Evolutionary conservation across 1,140 invertebrate genomes (phyloP).

Genomic region (Acromyrmex heyeri): DNA sequence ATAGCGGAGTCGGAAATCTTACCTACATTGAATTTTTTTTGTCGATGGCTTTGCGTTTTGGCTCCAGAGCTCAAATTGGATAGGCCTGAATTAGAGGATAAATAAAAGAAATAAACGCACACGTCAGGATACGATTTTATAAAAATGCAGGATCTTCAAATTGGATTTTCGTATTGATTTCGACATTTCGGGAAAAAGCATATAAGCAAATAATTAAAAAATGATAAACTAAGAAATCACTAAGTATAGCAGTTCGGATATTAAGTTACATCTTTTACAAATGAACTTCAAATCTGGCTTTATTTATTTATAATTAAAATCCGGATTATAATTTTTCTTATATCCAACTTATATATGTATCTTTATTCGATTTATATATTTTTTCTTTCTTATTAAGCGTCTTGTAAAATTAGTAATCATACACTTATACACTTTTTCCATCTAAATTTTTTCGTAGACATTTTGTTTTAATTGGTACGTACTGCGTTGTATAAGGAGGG

Average conservation of each 20-base stretch:
- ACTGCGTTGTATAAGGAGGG: conserved; percentile 27
- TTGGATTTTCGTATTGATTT: conserved; percentile 8
- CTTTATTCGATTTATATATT: not conserved
- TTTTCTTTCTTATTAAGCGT: conserved; percentile 1
- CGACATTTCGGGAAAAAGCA: conserved; percentile 7
- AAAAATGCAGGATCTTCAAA: not conserved
- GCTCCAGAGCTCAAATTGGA: too few relatives aligned
- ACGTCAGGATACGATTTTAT: not conserved
- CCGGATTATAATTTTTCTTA: too few relatives aligned
- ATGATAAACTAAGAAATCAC: not conserved
- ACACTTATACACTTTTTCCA: not conserved
- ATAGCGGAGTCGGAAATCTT: too few relatives aligned
- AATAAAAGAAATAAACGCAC: conserved; percentile 14
- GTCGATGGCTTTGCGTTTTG: too few relatives aligned
- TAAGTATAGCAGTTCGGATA: not conserved
- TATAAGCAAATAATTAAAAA: conserved; percentile 4
- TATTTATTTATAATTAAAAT: not conserved
- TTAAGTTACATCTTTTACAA: conserved; percentile 5
- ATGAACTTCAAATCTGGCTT: not conserved
- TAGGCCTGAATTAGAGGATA: not conserved
- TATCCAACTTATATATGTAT: too few relatives aligned
- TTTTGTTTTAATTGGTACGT: conserved; percentile 51
- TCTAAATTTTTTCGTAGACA: not conserved
- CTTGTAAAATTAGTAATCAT: conserved; percentile 8
- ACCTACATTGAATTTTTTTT: too few relatives aligned